Conservation (phyloP, 1,140 invertebrate species). For the Anagrus nilaparvatae region DNA sequence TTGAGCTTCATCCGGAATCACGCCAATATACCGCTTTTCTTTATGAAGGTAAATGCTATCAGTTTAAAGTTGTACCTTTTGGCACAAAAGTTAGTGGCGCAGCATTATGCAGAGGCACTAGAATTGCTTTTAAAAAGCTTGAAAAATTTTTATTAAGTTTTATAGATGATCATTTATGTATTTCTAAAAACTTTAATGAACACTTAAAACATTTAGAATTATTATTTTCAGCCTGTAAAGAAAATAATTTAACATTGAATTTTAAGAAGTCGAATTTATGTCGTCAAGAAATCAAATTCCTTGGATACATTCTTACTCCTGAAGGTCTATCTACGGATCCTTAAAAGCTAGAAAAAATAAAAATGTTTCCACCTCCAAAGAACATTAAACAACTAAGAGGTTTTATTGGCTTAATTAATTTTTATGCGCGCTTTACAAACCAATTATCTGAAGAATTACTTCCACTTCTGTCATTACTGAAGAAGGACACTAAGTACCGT, state of each 20-base stretch:
- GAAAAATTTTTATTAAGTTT: constrained; percentile 12
- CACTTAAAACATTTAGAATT: constrained; percentile 18
- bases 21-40: constrained; percentile 26
- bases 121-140: neutral
- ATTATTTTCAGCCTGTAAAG: neutral
- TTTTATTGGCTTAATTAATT: constrained; percentile 38
- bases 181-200: constrained; percentile 10
- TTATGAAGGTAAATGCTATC: constrained; percentile 23
- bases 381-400: constrained; percentile 29
- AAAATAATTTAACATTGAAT: no score
- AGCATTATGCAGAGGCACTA: constrained; percentile 18
- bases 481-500: constrained; percentile 17
- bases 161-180: constrained; percentile 17
- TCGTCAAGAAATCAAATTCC: constrained; percentile 31
- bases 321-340: constrained; percentile 23
- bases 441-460: constrained; percentile 16
- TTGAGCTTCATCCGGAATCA: constrained; percentile 19
- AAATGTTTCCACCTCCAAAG: constrained; percentile 22
- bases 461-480: constrained; percentile 23
- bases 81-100: constrained; percentile 26
- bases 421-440: constrained; percentile 19
- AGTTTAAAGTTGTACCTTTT: constrained; percentile 24
- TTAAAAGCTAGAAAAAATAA: constrained; percentile 22
- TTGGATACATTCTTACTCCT: constrained; percentile 30
- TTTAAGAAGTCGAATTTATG: no score